Evolutionary conservation across 2,888 invertebrate species (phyloP).

Genomic region (Selenia dentaria): DNA sequence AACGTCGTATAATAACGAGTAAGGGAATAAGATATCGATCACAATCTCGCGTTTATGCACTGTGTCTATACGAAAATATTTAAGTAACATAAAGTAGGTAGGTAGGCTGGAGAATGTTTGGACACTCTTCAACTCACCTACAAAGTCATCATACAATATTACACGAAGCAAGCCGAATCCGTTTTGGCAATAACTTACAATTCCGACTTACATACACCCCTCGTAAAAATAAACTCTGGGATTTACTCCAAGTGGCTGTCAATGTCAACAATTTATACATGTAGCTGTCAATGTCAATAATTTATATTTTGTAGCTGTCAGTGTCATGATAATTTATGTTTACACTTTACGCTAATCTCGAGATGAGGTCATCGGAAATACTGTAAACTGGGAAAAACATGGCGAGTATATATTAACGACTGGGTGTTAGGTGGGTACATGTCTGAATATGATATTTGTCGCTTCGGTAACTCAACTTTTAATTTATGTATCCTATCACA

Average conservation of each 20-base stretch:
- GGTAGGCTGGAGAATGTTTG: no score
- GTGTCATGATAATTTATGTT: constrained; percentile 20
- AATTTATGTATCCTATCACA: no score
- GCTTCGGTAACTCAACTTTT: no score
- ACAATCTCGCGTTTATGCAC: no score
- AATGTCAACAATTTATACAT: constrained; percentile 27
- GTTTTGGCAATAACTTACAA: constrained; percentile 24
- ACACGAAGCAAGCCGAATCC: constrained; percentile 27
- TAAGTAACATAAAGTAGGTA: no score
- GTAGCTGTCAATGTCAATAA: constrained; percentile 21
- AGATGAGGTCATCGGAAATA: constrained; percentile 24
- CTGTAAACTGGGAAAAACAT: constrained; percentile 25
- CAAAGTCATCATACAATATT: constrained; percentile 15
- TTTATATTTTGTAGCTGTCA: constrained; percentile 16
- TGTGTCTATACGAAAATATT: no score
- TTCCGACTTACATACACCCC: constrained; percentile 32
- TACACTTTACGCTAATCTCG: constrained; percentile 30
- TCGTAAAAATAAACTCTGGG: constrained; percentile 48
- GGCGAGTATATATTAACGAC: constrained; percentile 4
- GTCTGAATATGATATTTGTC: no score
- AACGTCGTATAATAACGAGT: no score
- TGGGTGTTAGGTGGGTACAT: no score
- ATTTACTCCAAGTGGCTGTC: constrained; percentile 42
- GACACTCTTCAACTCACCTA: no score
- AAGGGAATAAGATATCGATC: no score